Evolutionary conservation across 1,140 invertebrate genomes (phyloP).

Genomic region (Drosophila quadrilineata): DNA sequence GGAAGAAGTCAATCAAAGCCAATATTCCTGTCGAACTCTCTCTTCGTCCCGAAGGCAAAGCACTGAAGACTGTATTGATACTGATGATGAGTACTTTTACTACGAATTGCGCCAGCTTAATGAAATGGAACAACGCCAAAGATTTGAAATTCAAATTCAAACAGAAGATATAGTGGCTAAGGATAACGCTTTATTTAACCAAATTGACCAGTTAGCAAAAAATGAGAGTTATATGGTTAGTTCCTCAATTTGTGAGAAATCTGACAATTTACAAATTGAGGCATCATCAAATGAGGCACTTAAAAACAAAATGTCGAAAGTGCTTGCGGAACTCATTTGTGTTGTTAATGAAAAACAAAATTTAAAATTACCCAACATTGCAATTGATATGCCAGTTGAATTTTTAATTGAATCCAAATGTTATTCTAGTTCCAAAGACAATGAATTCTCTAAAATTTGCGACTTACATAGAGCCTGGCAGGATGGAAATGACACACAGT

Average conservation of each 20-base stretch:
- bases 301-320: constrained; percentile 89
- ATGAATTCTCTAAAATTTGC: constrained; percentile 51
- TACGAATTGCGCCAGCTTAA: constrained; percentile 93
- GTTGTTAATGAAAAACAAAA: constrained; percentile 83
- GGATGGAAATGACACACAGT: constrained; percentile 62
- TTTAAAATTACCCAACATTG: constrained; percentile 1
- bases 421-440: neutral
- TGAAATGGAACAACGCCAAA: constrained; percentile 87
- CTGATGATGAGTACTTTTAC: constrained; percentile 96
- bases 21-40: constrained; percentile 91
- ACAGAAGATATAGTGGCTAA: constrained; percentile 74
- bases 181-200: constrained; percentile 78
- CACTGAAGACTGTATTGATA: constrained; percentile 95
- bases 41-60: constrained; percentile 94
- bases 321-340: constrained; percentile 87
- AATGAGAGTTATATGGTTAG: no score
- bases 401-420: constrained; percentile 13
- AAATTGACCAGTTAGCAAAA: constrained; percentile 61
- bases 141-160: constrained; percentile 83
- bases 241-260: constrained; percentile 6
- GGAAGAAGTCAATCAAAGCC: constrained; percentile 92
- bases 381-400: constrained; percentile 6
- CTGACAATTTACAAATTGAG: neutral
- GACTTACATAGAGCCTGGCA: constrained; percentile 81
- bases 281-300: constrained; percentile 86